Evolutionary conservation across 2,888 invertebrate species (phyloP), one percentile per base, ranked within the genome.

Genomic region (Campoplex capitator): DNA sequence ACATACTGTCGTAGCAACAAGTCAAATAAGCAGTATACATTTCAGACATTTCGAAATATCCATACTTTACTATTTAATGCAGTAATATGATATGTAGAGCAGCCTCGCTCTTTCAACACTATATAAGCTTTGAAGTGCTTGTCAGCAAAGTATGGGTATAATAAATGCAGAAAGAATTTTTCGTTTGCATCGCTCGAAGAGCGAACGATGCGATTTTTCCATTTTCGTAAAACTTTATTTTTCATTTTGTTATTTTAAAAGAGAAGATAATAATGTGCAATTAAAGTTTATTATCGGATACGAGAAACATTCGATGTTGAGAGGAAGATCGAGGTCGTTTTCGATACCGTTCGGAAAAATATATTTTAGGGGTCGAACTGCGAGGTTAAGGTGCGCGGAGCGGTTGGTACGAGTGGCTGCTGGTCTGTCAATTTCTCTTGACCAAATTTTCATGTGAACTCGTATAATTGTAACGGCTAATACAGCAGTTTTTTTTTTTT

Each of bases 61-160:
- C 62, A 62, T 62, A 62, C 32, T 62, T 32, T 62, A 62, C 62
- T 62, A 62, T 32, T 62, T 32, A 62, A 62, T 62, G 62, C 62
- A 32, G 62, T 32, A 62, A 62, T 62, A 32, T 32, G 62, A 62
- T 62, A 62, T 62, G 32, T 62, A 62, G 62, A 62, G 32, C 62
- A 32, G 11, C 32, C 62, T 16, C 62, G 32, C 32, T 9, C 32
- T 62, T 62, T 62, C 32, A 62, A 32, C 16, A 32, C 62, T 62
- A 62, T 62, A 62, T 28, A 13, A 62, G 16, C 62, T 62, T 62
- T 32, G 32, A 16, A 32, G 62, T 62, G 62, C 32, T 32, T 28
- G 28, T 16, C 28, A 62, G 32, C 9, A 0, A 62, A 62, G 62
- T 32, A 6, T 32, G 13, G 32, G 13, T 11, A 62, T 62, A 3